Evolutionary conservation across 2,797 vertebrate species (phyloP), one percentile per base, ranked within the genome.

Genomic region (Myripristis jacobus): DNA sequence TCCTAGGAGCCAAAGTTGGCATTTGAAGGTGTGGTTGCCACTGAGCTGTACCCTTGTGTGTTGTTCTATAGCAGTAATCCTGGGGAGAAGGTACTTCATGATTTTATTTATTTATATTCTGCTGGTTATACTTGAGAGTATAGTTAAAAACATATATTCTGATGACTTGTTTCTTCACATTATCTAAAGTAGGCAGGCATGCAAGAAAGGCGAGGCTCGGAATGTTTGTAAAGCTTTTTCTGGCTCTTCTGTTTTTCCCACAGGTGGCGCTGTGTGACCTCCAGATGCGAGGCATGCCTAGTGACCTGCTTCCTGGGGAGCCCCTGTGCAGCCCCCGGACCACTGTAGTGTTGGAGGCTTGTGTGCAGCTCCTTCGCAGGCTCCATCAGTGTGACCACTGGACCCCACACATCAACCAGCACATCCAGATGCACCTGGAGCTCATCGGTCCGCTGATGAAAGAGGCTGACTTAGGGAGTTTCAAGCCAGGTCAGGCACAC

Each of bases 11-110:
- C 95, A 57, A 95, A 94, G 80, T 73, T 95, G 86, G 94, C 94
- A 0, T 95, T 95, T 92, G 95, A 95, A 88, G 91, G 93, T 51
- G 93, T 95, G 70, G 92, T 94, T 21, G 93, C 92, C 12, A 90
- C 92, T 13, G 95, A 95, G 65, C 82, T 95, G 4, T 94, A 94
- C 77, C 95, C 95, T 0, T 95, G 95, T 87, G 94, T 95, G 47
- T 69, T 95, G 75, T 95, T 95, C 90, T 95, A 95, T 80, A 95
- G 95, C 91, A 95, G 95, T 71, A 95, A 95, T 80, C 95, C 95
- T 73, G 94, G 95, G 81, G 94, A 95, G 77, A 95, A 95, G 93
- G 95, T 95, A 73, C 25, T 36, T 43, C 2, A 13, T 3, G n/a
- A 22, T 22, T 22, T 22, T 2, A 19, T 19, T 47, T 7, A 7